Evolutionary conservation across 2,797 vertebrate genomes (phyloP).

Genomic region (Pygocentrus nattereri): DNA sequence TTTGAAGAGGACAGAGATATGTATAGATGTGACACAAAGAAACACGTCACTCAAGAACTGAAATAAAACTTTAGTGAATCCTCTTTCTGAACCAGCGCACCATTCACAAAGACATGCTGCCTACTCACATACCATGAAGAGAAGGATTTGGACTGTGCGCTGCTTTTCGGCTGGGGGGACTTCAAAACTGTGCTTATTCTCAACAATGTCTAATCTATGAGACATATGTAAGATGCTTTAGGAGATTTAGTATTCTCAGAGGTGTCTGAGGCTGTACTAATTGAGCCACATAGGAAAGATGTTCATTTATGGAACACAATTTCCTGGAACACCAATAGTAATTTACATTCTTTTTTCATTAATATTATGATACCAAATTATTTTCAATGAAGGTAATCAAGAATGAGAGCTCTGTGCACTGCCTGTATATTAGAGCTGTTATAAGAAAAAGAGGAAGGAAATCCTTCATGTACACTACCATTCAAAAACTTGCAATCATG

Average conservation of each 20-base stretch:
- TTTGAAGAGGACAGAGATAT: constrained; percentile 57
- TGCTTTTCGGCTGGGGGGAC: too few species aligned
- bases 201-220: neutral
- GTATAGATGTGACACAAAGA: constrained; percentile 59
- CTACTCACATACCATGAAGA: neutral
- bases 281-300: neutral
- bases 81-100: constrained; percentile 30
- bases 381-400: neutral
- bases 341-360: neutral
- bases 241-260: constrained; percentile 9
- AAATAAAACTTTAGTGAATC: constrained; percentile 35
- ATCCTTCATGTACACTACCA: too few species aligned
- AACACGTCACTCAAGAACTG: constrained; percentile 46
- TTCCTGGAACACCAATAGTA: neutral
- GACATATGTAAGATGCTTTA: neutral
- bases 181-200: neutral
- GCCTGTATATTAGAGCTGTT: neutral
- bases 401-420: neutral
- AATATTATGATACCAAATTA: neutral
- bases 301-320: neutral
- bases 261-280: constrained; percentile 3
- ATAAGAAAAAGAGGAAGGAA: too few species aligned
- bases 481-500: too few species aligned
- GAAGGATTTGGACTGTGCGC: too few species aligned
- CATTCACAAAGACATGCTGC: neutral